Conservation (phyloP, 2,888 invertebrate species). For the Lasioglossum vierecki region DNA sequence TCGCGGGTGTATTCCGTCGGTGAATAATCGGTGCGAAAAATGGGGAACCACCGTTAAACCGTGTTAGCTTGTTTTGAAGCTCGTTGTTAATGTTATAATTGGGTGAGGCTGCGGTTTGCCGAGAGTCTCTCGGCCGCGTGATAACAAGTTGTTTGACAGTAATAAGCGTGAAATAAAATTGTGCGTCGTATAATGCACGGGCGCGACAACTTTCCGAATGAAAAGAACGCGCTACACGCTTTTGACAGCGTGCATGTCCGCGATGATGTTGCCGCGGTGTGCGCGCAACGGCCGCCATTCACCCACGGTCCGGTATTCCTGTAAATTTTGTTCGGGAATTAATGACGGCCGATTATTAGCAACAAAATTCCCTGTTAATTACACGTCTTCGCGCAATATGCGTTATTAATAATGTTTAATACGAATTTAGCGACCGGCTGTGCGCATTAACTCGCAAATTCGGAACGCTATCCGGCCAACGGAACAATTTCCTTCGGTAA, state of each 20-base stretch:
- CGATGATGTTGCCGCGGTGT: background rate
- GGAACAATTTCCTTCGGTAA: conserved; percentile 21
- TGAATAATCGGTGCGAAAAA: conserved; percentile 30
- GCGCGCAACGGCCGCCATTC: background rate
- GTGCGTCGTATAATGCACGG: conserved; percentile 14
- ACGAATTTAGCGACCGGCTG: background rate
- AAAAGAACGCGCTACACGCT: background rate
- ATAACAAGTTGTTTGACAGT: conserved; percentile 48
- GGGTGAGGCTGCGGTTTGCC: conserved; percentile 17
- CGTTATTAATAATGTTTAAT: conserved; percentile 35
- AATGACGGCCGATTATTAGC: conserved; percentile 36
- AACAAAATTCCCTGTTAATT: conserved; percentile 25
- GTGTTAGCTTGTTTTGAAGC: conserved; percentile 22
- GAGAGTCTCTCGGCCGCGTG: background rate
- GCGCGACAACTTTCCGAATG: background rate
- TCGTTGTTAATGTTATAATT: conserved; percentile 48
- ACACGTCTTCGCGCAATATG: conserved; percentile 2
- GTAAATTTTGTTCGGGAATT: conserved; percentile 9
- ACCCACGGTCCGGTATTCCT: background rate
- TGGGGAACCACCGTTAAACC: conserved; percentile 24
- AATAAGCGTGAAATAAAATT: conserved; percentile 56
- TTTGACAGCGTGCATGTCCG: background rate
- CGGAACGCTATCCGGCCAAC: conserved; percentile 6
- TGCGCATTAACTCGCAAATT: conserved; percentile 5
- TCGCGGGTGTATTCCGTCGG: background rate